Evolutionary conservation across 2,113 vertebrate genomes (phyloP), one percentile per base, ranked within the genome.

Genomic region (Felis chaus): DNA sequence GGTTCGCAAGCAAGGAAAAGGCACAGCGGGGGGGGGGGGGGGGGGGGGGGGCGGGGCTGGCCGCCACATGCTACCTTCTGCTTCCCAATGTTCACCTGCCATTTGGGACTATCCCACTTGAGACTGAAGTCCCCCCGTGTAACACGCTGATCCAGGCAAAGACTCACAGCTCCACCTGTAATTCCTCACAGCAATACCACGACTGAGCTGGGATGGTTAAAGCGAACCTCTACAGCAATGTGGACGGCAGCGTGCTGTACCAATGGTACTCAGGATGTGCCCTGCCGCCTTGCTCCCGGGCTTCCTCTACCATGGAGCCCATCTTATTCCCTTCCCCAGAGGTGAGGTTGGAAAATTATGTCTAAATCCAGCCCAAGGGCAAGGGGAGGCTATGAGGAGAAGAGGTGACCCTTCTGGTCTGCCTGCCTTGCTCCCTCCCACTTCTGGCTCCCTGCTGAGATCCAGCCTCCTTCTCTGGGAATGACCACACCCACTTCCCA

Each of bases 11-110:
- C 4, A 39, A 89, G 41, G 29, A 25, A 69, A 55, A 50, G 41
- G 55, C 57, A 12, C 21, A 18, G 16, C 16, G 0, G 0, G 41
- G 5, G 5, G 41, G 16, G 13, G 0, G 36, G 36, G 0, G 69
- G 6, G 41, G n/a, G n/a, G n/a, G n/a, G n/a, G n/a, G n/a, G n/a
- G n/a, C n/a, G 0, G 69, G 6, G 41, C 57, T 65, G 31, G 65
- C 41, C 45, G 29, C 80, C n/a, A 0, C 55, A 33, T 5, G 27
- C 23, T n/a, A 7, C 5, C 57, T 79, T 69, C 45, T 41, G 61
- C n/a, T 79, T 50, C 68, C 48, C 12, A 7, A 1, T 0, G 6
- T 57, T 29, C 74, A 25, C 27, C 15, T 61, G 79, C 63, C 41
- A 29, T 82, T 33, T 48, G 57, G 23, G 76, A 41, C 5, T 4